phyloP scores from a whole-genome alignment of 2,888 invertebrate genomes.

The Julus scanicus region DNA sequence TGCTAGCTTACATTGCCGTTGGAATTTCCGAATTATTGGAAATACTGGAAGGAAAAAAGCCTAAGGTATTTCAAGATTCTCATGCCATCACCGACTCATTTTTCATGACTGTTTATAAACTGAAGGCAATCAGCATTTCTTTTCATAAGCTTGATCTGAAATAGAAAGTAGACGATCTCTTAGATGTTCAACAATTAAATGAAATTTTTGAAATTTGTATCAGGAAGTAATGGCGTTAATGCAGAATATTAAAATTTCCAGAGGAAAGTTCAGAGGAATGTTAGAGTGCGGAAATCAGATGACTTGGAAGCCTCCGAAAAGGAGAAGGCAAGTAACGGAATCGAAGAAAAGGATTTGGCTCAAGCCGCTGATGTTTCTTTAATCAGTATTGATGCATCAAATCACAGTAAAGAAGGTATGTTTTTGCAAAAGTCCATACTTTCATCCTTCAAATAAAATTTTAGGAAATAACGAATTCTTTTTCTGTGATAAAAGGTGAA shows the following conservation, averaged over 20 bases:
- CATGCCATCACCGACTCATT: too few relatives aligned
- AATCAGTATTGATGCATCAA: background rate
- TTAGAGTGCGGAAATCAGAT: background rate
- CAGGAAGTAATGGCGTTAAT: too few relatives aligned
- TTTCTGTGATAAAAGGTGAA: background rate
- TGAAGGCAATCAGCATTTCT: too few relatives aligned
- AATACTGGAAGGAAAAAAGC: conserved; percentile 50
- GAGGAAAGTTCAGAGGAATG: background rate
- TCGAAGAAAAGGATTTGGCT: background rate
- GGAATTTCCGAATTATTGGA: conserved; percentile 31
- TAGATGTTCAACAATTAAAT: too few relatives aligned
- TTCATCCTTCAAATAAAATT: background rate
- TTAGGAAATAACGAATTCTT: background rate
- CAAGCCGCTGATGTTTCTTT: background rate
- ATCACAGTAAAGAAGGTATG: background rate
- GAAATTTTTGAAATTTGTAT: too few relatives aligned
- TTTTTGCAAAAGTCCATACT: background rate
- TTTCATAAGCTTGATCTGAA: too few relatives aligned
- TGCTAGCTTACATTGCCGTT: conserved; percentile 10
- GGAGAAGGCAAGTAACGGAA: background rate
- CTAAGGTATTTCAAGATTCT: background rate
- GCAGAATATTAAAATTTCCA: background rate
- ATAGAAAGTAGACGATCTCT: too few relatives aligned
- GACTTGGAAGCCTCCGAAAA: background rate
- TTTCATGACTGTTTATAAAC: too few relatives aligned